Evolutionary conservation across 1,140 invertebrate species (phyloP).

Genomic region (Drosophila azteca): DNA sequence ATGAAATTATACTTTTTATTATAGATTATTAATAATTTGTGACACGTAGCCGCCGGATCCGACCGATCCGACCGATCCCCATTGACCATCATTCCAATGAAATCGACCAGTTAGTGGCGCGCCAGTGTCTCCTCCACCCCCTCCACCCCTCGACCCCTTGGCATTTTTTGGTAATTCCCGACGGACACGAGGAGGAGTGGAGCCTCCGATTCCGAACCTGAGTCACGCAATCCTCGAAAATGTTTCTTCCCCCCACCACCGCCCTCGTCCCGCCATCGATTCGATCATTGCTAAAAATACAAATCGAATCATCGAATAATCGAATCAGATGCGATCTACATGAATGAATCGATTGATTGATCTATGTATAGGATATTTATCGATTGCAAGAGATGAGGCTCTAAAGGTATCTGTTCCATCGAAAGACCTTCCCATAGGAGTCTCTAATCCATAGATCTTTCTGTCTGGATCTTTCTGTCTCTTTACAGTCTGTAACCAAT

Average conservation of each 20-base stretch:
- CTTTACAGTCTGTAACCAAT: no score
- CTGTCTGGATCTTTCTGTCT: no score
- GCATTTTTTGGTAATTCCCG: conserved; percentile 13
- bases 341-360: no score
- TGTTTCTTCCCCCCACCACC: conserved; percentile 17
- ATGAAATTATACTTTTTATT: conserved; percentile 80
- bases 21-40: conserved; percentile 81
- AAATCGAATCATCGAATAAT: conserved; percentile 3
- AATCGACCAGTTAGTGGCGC: conserved; percentile 21
- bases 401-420: no score
- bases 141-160: no score
- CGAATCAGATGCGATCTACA: conserved; percentile 15
- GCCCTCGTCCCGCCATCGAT: conserved; percentile 10
- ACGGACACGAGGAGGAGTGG: conserved; percentile 15
- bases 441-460: no score
- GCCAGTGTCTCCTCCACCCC: no score
- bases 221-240: conserved; percentile 44
- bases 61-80: conserved; percentile 6
- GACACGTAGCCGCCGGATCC: conserved; percentile 58
- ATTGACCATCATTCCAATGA: conserved; percentile 54
- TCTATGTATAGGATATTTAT: no score
- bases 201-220: conserved; percentile 9
- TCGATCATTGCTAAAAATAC: conserved; percentile 45
- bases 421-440: no score
- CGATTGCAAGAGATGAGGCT: no score